These are phyloP conservation scores for Hypolimnas misippus DNA, from an alignment of 2,888 invertebrate species.

Conservation along the genomic window DNA sequence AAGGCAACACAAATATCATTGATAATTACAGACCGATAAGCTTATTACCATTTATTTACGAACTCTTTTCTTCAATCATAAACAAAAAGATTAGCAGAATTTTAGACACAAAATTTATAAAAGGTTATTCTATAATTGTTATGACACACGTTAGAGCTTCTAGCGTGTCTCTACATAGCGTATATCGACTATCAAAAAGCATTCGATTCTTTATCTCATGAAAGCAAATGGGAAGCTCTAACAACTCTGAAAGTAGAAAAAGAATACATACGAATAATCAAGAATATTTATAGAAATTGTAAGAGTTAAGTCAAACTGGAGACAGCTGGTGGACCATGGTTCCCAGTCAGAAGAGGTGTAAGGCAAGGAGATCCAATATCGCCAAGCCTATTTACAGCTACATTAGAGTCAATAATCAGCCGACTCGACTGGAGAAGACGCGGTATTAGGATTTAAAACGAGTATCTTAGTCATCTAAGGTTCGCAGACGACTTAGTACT, in stretches of 20 bases:
- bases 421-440: slow-evolving; percentile 1
- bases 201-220: too few species aligned
- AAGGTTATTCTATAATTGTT: too few species aligned
- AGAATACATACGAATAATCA: slow-evolving; percentile 18
- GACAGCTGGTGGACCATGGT: slow-evolving; percentile 1
- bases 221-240: too few species aligned
- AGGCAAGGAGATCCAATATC: slow-evolving; percentile 34
- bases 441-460: slow-evolving; percentile 2
- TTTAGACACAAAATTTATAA: not conserved
- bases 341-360: slow-evolving; percentile 20
- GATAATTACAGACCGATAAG: slow-evolving; percentile 24
- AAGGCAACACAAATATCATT: slow-evolving; percentile 30
- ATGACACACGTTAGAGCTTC: not conserved
- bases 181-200: too few species aligned
- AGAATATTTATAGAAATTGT: too few species aligned
- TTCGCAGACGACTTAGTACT: not conserved
- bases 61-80: slow-evolving; percentile 35
- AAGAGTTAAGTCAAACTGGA: slow-evolving; percentile 17
- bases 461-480: slow-evolving; percentile 13
- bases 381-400: slow-evolving; percentile 17
- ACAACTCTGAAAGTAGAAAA: not conserved
- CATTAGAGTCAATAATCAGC: slow-evolving; percentile 12
- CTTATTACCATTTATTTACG: slow-evolving; percentile 18
- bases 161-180: too few species aligned
- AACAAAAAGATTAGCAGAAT: slow-evolving; percentile 1